A percentile compares a stretch with the other conserved stretches of the same genome.
phyloP scores from a whole-genome alignment of 2,113 vertebrate species.

The Oryzias javanicus region DNA sequence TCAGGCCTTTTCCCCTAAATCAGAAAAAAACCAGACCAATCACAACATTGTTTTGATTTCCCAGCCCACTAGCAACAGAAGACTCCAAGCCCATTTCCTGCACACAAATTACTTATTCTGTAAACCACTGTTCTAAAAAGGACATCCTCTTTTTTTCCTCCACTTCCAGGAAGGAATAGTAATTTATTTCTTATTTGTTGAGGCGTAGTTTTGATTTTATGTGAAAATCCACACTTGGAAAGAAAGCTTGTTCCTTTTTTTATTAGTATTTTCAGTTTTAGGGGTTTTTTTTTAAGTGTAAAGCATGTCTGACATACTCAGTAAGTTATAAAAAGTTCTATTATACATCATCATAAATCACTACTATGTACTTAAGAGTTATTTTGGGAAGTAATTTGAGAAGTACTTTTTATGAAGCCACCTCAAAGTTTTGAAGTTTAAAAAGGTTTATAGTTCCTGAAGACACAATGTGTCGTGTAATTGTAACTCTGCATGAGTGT shows the following conservation, averaged over 20 bases:
- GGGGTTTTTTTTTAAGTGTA: conserved; percentile 7
- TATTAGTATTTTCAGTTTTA: conserved; percentile 32
- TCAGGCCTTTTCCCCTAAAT: conserved; percentile 44
- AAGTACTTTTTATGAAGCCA: conserved; percentile 70
- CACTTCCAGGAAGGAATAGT: conserved; percentile 52
- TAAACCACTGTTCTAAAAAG: conserved; percentile 51
- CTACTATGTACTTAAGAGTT: conserved; percentile 69
- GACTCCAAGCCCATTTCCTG: conserved; percentile 67
- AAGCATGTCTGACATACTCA: conserved; percentile 2
- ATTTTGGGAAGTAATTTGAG: conserved; percentile 71
- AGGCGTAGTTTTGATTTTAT: conserved; percentile 58
- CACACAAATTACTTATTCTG: conserved; percentile 60
- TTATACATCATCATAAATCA: conserved; percentile 65
- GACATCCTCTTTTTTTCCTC: conserved; percentile 27
- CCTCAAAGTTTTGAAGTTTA: conserved; percentile 61
- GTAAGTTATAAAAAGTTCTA: conserved; percentile 54
- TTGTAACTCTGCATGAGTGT: neutral
- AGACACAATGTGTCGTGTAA: conserved; percentile 2
- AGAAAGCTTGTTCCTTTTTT: conserved; percentile 31
- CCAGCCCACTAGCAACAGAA: conserved; percentile 64
- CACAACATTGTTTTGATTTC: conserved; percentile 66
- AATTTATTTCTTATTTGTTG: conserved; percentile 34
- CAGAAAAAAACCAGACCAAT: conserved; percentile 51
- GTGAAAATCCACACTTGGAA: conserved; percentile 49
- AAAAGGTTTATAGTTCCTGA: conserved; percentile 54